These are phyloP conservation scores for Xestia xanthographa DNA, from an alignment of 2,888 invertebrate species.

Conservation along the genomic window DNA sequence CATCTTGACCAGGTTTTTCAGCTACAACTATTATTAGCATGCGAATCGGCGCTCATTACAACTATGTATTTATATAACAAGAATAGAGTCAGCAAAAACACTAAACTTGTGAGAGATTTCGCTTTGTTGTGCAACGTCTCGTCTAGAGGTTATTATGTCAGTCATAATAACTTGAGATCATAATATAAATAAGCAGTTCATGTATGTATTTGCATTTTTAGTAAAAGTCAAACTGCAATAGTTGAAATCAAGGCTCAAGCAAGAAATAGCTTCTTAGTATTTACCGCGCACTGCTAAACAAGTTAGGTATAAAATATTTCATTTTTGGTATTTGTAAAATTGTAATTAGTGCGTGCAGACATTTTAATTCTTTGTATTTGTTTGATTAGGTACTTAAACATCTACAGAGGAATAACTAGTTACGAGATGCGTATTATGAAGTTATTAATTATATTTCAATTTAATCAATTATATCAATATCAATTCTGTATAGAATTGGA, in stretches of 20 bases:
- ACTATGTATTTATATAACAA: constrained; percentile 12
- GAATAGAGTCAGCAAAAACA: constrained; percentile 13
- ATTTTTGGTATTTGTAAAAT: neutral
- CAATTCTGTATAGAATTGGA: too few species aligned
- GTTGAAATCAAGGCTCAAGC: neutral
- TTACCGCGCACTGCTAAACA: neutral
- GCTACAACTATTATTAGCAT: constrained; percentile 16
- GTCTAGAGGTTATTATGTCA: constrained; percentile 31
- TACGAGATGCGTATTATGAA: too few species aligned
- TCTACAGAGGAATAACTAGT: too few species aligned
- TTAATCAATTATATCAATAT: too few species aligned
- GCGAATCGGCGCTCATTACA: constrained; percentile 27
- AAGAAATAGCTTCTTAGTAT: neutral
- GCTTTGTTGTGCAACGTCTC: neutral
- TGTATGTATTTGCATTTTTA: neutral
- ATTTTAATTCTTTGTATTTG: constrained; percentile 3
- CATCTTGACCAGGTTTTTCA: constrained; percentile 1
- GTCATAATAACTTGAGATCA: neutral
- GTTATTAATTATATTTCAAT: too few species aligned
- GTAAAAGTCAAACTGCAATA: neutral
- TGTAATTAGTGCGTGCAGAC: neutral
- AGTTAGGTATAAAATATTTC: too few species aligned
- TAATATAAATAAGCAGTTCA: neutral
- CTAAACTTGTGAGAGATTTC: constrained; percentile 22
- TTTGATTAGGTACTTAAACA: too few species aligned